phyloP scores from a whole-genome alignment of 1,140 invertebrate genomes.

The Sminthurinus signatus region DNA sequence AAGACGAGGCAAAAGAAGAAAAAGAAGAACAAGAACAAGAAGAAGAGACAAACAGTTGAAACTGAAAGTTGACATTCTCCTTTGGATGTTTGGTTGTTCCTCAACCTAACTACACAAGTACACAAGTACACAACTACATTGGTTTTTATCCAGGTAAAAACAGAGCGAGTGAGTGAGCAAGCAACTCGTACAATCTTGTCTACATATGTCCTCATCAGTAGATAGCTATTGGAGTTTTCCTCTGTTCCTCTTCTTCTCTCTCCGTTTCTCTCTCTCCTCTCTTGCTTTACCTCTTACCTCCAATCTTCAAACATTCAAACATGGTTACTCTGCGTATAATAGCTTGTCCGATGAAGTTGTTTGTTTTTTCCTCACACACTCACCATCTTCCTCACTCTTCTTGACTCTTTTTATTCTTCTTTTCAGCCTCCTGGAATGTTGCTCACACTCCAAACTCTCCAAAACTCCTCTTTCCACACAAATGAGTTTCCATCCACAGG shows the following conservation, averaged over 20 bases:
- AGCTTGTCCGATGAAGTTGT: constrained; percentile 18
- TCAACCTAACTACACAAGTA: background rate
- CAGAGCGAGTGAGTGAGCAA: too few relatives aligned
- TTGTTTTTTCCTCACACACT: constrained; percentile 6
- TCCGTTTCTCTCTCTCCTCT: too few relatives aligned
- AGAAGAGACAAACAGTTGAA: too few relatives aligned
- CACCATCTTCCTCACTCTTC: background rate
- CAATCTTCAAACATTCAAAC: too few relatives aligned
- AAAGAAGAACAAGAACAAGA: too few relatives aligned
- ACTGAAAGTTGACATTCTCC: constrained; percentile 12
- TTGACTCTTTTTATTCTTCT: too few relatives aligned
- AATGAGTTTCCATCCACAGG: too few relatives aligned
- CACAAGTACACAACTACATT: too few relatives aligned
- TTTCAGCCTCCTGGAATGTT: constrained; percentile 5
- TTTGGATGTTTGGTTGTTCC: constrained; percentile 3
- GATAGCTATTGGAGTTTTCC: background rate
- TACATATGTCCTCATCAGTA: background rate
- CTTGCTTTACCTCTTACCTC: too few relatives aligned
- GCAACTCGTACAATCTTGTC: too few relatives aligned
- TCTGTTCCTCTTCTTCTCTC: background rate
- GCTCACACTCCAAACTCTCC: constrained; percentile 6
- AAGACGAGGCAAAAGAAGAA: too few relatives aligned
- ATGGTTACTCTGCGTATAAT: background rate
- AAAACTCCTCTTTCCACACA: too few relatives aligned
- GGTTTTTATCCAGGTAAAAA: background rate